Evolutionary conservation across 2,888 invertebrate genomes (phyloP).

Genomic region (Athalia rosae): DNA sequence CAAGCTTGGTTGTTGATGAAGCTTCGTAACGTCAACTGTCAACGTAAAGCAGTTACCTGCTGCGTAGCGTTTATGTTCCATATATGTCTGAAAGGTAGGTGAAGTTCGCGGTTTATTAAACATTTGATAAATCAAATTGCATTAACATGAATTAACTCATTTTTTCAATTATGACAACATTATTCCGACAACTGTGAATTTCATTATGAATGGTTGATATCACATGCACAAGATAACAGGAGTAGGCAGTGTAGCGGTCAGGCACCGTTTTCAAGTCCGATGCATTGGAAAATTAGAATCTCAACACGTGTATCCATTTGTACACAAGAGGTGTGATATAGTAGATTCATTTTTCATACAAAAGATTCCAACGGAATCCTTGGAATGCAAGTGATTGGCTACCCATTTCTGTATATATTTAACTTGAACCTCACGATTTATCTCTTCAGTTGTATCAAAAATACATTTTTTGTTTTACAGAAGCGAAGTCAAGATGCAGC

Average conservation of each 20-base stretch:
- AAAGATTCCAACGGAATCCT: conserved; percentile 8
- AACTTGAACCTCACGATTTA: background rate
- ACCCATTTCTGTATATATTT: background rate
- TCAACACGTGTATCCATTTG: too few species aligned
- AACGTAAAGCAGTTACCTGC: conserved; percentile 71
- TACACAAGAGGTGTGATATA: too few species aligned
- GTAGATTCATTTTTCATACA: background rate
- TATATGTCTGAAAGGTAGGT: conserved; percentile 72
- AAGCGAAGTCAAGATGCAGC: conserved; percentile 77
- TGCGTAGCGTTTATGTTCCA: conserved; percentile 73
- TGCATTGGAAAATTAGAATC: too few species aligned
- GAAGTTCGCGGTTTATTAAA: conserved; percentile 45
- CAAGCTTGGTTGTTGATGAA: conserved; percentile 71
- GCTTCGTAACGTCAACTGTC: conserved; percentile 70
- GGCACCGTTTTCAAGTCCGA: background rate
- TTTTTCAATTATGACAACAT: background rate
- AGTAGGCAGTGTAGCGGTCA: background rate
- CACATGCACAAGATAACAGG: background rate
- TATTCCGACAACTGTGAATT: too few species aligned
- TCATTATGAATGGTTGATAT: background rate
- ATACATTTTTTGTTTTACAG: conserved; percentile 65
- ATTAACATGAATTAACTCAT: background rate
- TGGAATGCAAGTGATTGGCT: background rate
- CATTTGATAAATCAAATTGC: too few species aligned
- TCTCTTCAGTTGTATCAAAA: background rate